Base-by-base conservation (phyloP, 2,888 invertebrate genomes). In the Tetragonula carbonaria region DNA sequence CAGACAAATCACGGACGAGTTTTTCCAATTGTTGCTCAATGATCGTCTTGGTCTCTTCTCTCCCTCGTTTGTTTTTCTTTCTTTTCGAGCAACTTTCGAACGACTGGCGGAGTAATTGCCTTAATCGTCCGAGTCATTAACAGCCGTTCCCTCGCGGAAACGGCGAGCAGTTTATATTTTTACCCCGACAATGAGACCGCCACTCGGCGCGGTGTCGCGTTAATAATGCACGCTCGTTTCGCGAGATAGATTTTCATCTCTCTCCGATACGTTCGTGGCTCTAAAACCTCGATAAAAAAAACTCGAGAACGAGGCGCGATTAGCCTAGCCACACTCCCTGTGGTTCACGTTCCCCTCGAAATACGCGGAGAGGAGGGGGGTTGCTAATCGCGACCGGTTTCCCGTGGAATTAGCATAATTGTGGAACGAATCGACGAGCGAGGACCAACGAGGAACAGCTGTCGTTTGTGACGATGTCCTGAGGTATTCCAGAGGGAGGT, bases 51-150 rank as follows among this genome's bases (percentile, higher is more conserved):
- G n/a, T 28, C 6, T 45, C 6, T 16, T 6, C 18, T 62, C 8
- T 14, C 21, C 4, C 18, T n/a, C 51, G 16, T 23, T 59, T 51
- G 16, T 21, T 50, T 51, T 72, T 63, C 57, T 59, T 18, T 62
- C 74, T 33, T 63, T 63, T 23, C 23, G 28, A 8, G 23, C 8
- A 28, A 28, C 18, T 57, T 57, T n/a, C 45, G 88, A 82, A 87
- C 86, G 87, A 85, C 86, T 88, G 74, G 82, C 73, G 78, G 82
- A 86, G 88, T 90, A 92, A 91, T 91, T 92, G 91, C 89, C 89
- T 92, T 91, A 92, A 92, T 92, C 91, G 88, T 88, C 88, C 86
- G 86, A 88, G 87, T 90, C 91, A 89, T 92, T 91, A 90, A 88
- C 84, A 86, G 84, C 84, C 77, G 2, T 33, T 78, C 74, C 33